A percentile compares a stretch with the other conserved stretches of the same genome.
Conservation (phyloP, 2,113 vertebrate species). For the Ptychochromis oligacanthus region DNA sequence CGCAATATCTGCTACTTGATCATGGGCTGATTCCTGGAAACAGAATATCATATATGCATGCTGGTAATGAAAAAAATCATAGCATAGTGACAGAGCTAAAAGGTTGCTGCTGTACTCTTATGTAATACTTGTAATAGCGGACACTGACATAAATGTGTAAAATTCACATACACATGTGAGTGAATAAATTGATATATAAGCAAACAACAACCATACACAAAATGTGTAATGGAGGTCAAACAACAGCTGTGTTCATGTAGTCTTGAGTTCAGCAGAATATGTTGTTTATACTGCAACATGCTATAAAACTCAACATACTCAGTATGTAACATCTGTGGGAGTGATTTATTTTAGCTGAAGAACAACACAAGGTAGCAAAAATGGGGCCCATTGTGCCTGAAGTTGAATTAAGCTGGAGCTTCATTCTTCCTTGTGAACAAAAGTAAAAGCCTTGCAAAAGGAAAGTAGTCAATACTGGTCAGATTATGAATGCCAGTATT, state of each 20-base stretch:
- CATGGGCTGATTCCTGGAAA: not conserved
- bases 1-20: not conserved
- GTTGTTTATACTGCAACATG: not conserved
- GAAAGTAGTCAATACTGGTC: constrained; percentile 58
- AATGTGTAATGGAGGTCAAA: not conserved
- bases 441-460: constrained; percentile 31
- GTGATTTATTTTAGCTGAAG: not conserved
- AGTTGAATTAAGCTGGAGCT: not conserved
- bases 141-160: not conserved
- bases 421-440: constrained; percentile 16
- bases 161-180: not conserved
- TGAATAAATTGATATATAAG: not conserved
- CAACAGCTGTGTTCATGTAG: not conserved
- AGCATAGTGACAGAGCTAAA: not conserved
- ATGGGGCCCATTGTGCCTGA: not conserved
- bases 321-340: not conserved
- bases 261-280: not conserved
- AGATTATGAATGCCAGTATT: constrained; percentile 42
- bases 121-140: not conserved
- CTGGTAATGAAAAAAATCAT: not conserved
- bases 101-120: not conserved
- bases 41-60: not conserved
- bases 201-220: not conserved
- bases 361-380: not conserved
- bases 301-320: not conserved